Base-by-base conservation (phyloP, 2,888 invertebrate genomes). In the Arrhopalites spinosus region DNA sequence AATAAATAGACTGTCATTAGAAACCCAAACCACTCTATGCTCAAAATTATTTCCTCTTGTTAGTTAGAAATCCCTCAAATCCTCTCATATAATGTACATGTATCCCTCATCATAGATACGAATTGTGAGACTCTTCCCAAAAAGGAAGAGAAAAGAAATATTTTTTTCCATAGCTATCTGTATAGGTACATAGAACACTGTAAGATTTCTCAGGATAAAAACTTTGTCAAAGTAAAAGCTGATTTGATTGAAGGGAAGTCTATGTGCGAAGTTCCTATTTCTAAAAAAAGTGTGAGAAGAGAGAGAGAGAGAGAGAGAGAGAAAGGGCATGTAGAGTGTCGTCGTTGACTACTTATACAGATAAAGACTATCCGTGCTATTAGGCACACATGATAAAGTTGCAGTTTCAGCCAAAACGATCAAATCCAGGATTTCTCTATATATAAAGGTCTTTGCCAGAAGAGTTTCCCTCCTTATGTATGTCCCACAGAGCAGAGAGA, bases 331-430 rank as follows among this genome's bases (percentile, higher is more conserved):
- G 36, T 59, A 27, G 13, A 27, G 15, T 27, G 59, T 59, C 36
- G 36, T 25, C 25, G 13, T 59, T 8, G 25, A 59, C 59, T 15
- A 25, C 50, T 25, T 3, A 27, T 25, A 59, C 27, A 59, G 23
- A 25, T 13, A 20, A n/a, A 15, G n/a, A 59, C 23, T 59, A 59
- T 59, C 25, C 27, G 7, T 23, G 7, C 59, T 59, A 59, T 23
- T 59, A 27, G n/a, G n/a, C 20, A 20, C 5, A 25, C 20, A 50
- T 23, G 27, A 59, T 23, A 15, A 59, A 59, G 59, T 59, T 59
- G 59, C 59, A 59, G 59, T 59, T 59, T 59, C 59, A 59, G 59
- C 59, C 59, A 59, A 36, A 59, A 59, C 59, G 59, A 59, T 59
- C 59, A 59, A 23, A 59, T 25, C 59, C 2, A 59, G 59, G 36